Evolutionary conservation across 2,113 vertebrate species (phyloP).

Genomic region (Aegotheles bennettii): DNA sequence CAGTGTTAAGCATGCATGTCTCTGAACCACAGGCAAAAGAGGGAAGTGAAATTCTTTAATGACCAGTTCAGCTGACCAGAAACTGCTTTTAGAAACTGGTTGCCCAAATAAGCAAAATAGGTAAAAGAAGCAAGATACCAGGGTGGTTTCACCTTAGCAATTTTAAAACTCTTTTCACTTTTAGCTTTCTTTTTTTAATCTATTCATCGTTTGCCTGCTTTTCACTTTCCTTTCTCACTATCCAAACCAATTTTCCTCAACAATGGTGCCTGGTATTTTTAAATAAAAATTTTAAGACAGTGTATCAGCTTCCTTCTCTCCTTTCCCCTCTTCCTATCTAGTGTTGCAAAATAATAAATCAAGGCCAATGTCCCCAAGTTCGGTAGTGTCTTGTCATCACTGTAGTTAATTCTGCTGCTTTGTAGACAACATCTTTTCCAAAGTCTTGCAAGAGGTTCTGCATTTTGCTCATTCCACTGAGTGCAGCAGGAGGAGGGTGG

Average conservation of each 20-base stretch:
- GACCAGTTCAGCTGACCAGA: neutral
- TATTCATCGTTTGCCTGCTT: neutral
- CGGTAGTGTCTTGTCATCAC: neutral
- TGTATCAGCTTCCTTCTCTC: neutral
- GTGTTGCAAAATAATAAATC: neutral
- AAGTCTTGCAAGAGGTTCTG: neutral
- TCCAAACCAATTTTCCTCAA: neutral
- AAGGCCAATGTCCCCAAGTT: neutral
- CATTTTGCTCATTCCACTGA: neutral
- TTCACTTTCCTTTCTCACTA: neutral
- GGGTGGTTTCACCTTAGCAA: neutral
- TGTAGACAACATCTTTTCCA: neutral
- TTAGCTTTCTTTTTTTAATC: neutral
- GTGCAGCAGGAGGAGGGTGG: neutral
- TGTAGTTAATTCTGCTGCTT: neutral
- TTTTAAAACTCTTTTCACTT: neutral
- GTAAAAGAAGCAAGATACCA: neutral
- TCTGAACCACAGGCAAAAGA: neutral
- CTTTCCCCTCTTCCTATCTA: neutral
- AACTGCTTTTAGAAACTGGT: neutral
- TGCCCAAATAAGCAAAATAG: neutral
- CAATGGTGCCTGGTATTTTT: neutral
- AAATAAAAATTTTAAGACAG: neutral
- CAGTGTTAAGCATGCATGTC: neutral
- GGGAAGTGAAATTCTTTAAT: neutral